phyloP scores from a whole-genome alignment of 2,113 vertebrate species.

The Aphyosemion australe region DNA sequence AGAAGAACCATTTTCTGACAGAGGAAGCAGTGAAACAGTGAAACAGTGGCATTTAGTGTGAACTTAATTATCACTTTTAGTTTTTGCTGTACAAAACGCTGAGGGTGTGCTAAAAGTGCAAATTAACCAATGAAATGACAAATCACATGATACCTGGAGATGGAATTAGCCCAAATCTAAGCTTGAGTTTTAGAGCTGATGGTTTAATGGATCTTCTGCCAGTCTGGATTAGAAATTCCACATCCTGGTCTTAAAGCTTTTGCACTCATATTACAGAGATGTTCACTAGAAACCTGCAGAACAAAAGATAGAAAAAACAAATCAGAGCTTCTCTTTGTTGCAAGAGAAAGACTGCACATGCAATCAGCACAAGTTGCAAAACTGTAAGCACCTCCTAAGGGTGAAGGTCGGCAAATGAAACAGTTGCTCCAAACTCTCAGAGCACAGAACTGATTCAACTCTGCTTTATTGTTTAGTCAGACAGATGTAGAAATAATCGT shows the following conservation, averaged over 20 bases:
- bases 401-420: too few species aligned
- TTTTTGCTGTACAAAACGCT: neutral
- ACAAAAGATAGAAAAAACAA: too few species aligned
- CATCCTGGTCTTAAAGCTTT: neutral
- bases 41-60: constrained; percentile 16
- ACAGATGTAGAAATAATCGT: too few species aligned
- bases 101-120: neutral
- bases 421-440: too few species aligned
- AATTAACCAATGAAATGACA: neutral
- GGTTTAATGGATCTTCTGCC: neutral
- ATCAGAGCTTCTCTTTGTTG: too few species aligned
- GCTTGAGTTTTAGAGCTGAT: neutral
- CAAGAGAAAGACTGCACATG: too few species aligned
- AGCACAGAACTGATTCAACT: too few species aligned
- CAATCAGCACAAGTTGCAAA: too few species aligned
- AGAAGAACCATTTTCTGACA: neutral
- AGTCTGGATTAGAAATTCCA: neutral
- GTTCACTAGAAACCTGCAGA: neutral
- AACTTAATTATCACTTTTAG: constrained; percentile 23
- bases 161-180: neutral
- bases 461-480: too few species aligned
- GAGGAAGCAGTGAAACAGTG: too few species aligned
- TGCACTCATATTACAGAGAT: neutral
- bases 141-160: neutral
- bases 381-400: too few species aligned